These are phyloP conservation scores for Tolypeutes matacus DNA, from an alignment of 2,797 vertebrate species.

Conservation along the genomic window DNA sequence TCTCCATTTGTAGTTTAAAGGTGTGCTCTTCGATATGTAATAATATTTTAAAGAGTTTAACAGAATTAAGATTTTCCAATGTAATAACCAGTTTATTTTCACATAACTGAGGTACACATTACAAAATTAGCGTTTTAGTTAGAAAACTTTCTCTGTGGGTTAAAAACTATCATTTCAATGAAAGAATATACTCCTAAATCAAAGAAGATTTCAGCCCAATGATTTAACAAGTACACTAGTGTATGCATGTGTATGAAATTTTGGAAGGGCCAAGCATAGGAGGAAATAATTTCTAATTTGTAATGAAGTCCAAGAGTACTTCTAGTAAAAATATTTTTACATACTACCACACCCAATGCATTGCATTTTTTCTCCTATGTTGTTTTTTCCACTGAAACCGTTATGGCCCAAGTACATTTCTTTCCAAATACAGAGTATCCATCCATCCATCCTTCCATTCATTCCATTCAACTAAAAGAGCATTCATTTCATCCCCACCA, in stretches of 20 bases:
- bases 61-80: slow-evolving; percentile 59
- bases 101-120: slow-evolving; percentile 57
- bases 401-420: slow-evolving; percentile 51
- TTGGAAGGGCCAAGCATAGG: slow-evolving; percentile 45
- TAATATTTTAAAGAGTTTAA: slow-evolving; percentile 67
- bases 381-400: slow-evolving; percentile 68
- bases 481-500: not conserved
- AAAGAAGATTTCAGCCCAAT: slow-evolving; percentile 21
- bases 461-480: slow-evolving; percentile 10
- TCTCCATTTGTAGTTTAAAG: slow-evolving; percentile 72
- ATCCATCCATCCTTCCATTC: not conserved
- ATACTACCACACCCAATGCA: slow-evolving; percentile 65
- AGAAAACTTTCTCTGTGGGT: slow-evolving; percentile 40
- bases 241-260: slow-evolving; percentile 45
- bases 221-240: slow-evolving; percentile 64
- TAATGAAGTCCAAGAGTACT: slow-evolving; percentile 70
- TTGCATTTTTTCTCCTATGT: slow-evolving; percentile 69
- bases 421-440: slow-evolving; percentile 65
- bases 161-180: slow-evolving; percentile 55
- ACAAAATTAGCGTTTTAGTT: slow-evolving; percentile 69
- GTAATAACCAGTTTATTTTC: slow-evolving; percentile 57
- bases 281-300: slow-evolving; percentile 76
- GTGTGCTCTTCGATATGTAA: slow-evolving; percentile 47
- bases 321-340: slow-evolving; percentile 82
- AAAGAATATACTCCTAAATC: slow-evolving; percentile 66